Base-by-base conservation (phyloP, 2,888 invertebrate species). In the Macropis europaea region DNA sequence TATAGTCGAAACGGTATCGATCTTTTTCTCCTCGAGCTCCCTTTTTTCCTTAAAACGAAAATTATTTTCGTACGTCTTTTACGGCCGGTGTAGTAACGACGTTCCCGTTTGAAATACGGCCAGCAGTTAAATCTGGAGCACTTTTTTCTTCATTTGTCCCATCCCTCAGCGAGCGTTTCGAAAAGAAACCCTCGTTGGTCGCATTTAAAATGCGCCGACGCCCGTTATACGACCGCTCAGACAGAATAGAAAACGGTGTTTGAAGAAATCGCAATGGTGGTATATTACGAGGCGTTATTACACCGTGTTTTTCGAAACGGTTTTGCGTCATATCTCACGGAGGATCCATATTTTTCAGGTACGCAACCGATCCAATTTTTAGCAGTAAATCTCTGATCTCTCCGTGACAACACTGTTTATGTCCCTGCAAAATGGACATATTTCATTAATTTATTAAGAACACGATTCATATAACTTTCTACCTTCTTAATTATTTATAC, bases 41-140 rank as follows among this genome's bases (percentile, higher is more conserved):
- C 36, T 26, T 24, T 54, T 59, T 64, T 62, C 15, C 38, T 6
- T 32, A 74, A 60, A 60, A 40, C 26, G 36, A 53, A 5, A 40
- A 26, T 52, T 28, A 54, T 57, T 50, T 57, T 32, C 11, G 17
- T 17, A 19, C 15, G 3, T 60, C 42, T 48, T 57, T 72, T 72
- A 72, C 43, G 13, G 38, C n/a, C 22, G 38, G 38, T n/a, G 40
- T 2, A 13, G 17, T 43, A 38, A 62, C 42, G 17, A 7, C 19
- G 17, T n/a, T 22, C 30, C n/a, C 30, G 17, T 5, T 57, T 81
- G 76, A 83, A 81, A 82, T 84, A 84, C 81, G 61, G 61, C 83
- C 53, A 43, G 70, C 71, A 68, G 61, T 82, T 81, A 82, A 82
- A 81, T 81, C 66, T 82, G 57, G 84, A 80, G 78, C 84, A 78